phyloP scores from a whole-genome alignment of 2,113 vertebrate species.

The Dipodomys stephensi region DNA sequence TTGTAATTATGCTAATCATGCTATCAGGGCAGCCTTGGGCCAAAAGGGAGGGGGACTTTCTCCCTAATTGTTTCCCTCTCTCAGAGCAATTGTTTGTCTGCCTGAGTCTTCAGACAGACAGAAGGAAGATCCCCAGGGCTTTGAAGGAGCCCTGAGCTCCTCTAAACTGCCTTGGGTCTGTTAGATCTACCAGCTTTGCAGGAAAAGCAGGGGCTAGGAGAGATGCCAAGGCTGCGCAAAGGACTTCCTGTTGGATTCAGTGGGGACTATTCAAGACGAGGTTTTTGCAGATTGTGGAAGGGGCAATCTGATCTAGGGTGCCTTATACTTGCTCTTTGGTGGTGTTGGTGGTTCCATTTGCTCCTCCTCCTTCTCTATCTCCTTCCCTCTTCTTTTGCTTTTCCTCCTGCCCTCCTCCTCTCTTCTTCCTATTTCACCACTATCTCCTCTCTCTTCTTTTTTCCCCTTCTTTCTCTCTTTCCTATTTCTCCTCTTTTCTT shows the following conservation, averaged over 20 bases:
- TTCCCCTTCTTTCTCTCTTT: too few species aligned
- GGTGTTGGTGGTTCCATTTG: not conserved
- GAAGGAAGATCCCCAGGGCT: not conserved
- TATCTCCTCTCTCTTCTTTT: too few species aligned
- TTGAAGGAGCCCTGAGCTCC: too few species aligned
- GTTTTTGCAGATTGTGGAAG: not conserved
- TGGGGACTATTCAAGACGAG: not conserved
- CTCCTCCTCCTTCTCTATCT: not conserved
- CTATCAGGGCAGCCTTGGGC: constrained; percentile 79
- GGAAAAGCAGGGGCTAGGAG: not conserved
- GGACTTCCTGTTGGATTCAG: constrained; percentile 27
- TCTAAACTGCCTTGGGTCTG: not conserved
- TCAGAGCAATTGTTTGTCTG: constrained; percentile 64
- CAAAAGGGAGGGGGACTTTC: constrained; percentile 74
- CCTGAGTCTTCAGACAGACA: not conserved
- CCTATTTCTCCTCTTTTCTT: too few species aligned
- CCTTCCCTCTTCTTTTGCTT: not conserved
- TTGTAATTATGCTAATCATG: constrained; percentile 85
- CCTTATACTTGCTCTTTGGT: not conserved
- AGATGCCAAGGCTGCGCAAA: not conserved
- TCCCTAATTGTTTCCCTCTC: constrained; percentile 78
- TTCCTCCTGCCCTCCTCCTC: too few species aligned
- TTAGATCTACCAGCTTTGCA: not conserved
- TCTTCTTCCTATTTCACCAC: too few species aligned
- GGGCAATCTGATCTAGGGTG: not conserved